Base-by-base conservation (phyloP, 2,888 invertebrate species). In the Drosophila mercatorum region DNA sequence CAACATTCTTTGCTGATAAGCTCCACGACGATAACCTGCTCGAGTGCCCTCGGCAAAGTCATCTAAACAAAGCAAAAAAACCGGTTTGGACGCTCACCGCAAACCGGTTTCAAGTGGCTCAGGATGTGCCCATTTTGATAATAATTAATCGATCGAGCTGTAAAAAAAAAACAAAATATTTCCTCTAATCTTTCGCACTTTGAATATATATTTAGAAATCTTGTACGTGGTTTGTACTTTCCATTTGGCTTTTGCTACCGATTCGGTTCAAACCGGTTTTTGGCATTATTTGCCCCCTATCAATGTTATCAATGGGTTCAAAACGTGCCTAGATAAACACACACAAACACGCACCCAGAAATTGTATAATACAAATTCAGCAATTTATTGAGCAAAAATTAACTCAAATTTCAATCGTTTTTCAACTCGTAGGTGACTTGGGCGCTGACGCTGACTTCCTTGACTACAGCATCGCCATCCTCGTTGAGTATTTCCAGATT, bases 361-460 rank as follows among this genome's bases (percentile, higher is more conserved):
- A 31, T 66, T 14, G 40, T 63, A 69, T 63, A 68, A 67, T 43
- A 49, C 57, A 11, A 34, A 58, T 52, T 56, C 26, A 31, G 53
- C 8, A 49, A 72, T 67, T 49, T 44, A 14, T 68, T 58, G 56
- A 51, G 38, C 34, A 6, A 22, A 52, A 51, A 40, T 47, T 28
- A 65, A 47, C 10, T 5, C 4, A 58, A 38, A 59, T 22, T 34
- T 3, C 31, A 14, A 34, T 40, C 11, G 47, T 46, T 72, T 68
- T 72, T 55, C 44, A 77, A 64, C 59, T 84, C 78, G 63, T 81
- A 91, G 41, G 80, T 80, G 14, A 91, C 66, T 56, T 90, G 78
- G 5, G 91, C 91, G 67, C 79, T 83, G 31, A 91, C 90, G 26
- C 75, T 83, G 5, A 91, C 74, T 49, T 87, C 78, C 10, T 91